A percentile compares a stretch with the other conserved stretches of the same genome.
These are phyloP conservation scores for Drosophila mauritiana DNA, from an alignment of 1,140 invertebrate species.

Conservation along the genomic window DNA sequence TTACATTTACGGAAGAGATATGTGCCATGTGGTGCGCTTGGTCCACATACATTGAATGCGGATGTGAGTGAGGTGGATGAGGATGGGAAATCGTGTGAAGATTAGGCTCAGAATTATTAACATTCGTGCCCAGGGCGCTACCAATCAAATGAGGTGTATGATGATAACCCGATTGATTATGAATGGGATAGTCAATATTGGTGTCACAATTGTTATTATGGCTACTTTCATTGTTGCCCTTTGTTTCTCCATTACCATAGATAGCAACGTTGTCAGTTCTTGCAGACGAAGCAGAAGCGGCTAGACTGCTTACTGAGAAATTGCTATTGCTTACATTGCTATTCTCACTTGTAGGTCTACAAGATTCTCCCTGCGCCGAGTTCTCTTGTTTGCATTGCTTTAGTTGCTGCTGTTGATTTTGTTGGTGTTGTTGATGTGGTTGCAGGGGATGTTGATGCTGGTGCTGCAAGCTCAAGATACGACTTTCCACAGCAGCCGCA, in stretches of 20 bases:
- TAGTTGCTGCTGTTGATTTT: constrained; percentile 50
- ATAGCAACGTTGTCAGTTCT: constrained; percentile 34
- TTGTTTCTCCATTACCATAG: constrained; percentile 34
- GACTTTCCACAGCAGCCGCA: constrained; percentile 69
- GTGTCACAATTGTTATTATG: constrained; percentile 24
- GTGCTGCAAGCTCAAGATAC: constrained; percentile 60
- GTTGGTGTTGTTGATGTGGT: constrained; percentile 35
- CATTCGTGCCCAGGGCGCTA: constrained; percentile 51
- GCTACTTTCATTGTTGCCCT: constrained; percentile 18
- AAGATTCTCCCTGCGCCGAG: constrained; percentile 14
- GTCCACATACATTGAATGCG: constrained; percentile 76
- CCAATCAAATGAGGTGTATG: constrained; percentile 72
- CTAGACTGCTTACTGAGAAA: constrained; percentile 74
- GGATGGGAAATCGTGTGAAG: constrained; percentile 46
- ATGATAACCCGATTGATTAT: constrained; percentile 48
- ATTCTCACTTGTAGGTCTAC: constrained; percentile 22
- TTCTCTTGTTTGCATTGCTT: constrained; percentile 37
- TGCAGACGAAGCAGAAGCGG: constrained; percentile 42
- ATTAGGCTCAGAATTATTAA: constrained; percentile 24
- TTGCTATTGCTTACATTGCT: constrained; percentile 54
- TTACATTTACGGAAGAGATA: constrained; percentile 54
- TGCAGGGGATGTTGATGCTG: constrained; percentile 43
- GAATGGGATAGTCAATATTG: constrained; percentile 41
- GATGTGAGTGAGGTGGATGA: constrained; percentile 56
- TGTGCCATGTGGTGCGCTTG: constrained; percentile 70